Percentiles rank a stretch among this genome's conserved stretches.
phyloP scores from a whole-genome alignment of 2,797 vertebrate species.

The Diplodus sargus region DNA sequence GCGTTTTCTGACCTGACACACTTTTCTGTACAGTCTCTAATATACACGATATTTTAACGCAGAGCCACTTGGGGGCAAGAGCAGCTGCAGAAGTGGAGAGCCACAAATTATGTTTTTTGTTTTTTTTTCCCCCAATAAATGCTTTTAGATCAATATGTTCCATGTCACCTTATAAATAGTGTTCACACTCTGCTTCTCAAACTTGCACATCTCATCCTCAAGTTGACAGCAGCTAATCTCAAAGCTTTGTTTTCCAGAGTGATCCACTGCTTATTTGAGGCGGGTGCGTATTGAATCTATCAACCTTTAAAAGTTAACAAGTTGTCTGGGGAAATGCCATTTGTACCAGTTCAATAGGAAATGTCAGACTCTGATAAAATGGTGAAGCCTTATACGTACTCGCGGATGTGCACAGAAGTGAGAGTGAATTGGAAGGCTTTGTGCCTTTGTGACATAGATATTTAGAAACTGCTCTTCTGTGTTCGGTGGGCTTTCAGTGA shows the following conservation, averaged over 20 bases:
- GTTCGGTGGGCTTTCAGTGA: constrained; percentile 37
- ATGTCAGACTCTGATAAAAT: constrained; percentile 87
- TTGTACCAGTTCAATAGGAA: constrained; percentile 89
- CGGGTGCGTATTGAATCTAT: constrained; percentile 83
- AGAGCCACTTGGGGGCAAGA: constrained; percentile 16
- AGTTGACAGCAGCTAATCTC: constrained; percentile 86
- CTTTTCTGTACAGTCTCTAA: constrained; percentile 20
- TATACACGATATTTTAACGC: constrained; percentile 19
- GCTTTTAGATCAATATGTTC: constrained; percentile 77
- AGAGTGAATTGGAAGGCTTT: constrained; percentile 57
- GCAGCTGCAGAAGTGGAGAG: constrained; percentile 15
- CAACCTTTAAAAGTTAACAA: constrained; percentile 94
- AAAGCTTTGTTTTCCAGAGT: constrained; percentile 82
- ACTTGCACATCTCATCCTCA: constrained; percentile 77
- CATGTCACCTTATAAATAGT: constrained; percentile 70
- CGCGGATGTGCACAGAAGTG: constrained; percentile 60
- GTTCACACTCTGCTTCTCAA: constrained; percentile 73
- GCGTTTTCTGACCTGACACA: constrained; percentile 15
- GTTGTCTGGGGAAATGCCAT: constrained; percentile 89
- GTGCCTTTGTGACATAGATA: constrained; percentile 58
- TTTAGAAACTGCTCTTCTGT: constrained; percentile 42
- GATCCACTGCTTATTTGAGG: constrained; percentile 83
- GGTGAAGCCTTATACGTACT: constrained; percentile 76
- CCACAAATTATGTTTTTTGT: constrained; percentile 58
- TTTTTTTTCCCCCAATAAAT: constrained; percentile 65